Base-by-base conservation (phyloP, 2,888 invertebrate genomes). In the Epistrophe grossulariae region DNA sequence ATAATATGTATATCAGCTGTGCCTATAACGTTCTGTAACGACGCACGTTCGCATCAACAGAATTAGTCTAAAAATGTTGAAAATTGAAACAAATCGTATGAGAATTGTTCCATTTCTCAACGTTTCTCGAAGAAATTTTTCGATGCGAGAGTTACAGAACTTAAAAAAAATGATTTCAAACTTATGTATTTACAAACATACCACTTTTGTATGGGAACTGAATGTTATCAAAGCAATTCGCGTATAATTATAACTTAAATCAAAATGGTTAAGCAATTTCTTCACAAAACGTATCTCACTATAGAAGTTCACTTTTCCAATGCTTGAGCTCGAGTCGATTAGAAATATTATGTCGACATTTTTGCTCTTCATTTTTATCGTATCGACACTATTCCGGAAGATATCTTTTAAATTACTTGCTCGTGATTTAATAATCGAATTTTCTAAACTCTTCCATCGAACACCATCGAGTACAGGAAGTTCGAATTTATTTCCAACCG, bases 321-420 rank as follows among this genome's bases (percentile, higher is more conserved):
- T 95, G 88, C 95, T 95, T 0, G 95, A 95, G n/a, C 96, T 96
- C 15, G 95, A 94, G 89, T 96, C 96, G 60, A 96, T 94, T 60
- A 96, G 92, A 91, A 96, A 96, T 35, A 96, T 94, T 50, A 96
- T 91, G 89, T 96, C 96, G 84, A 95, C 92, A 91, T 93, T 89
- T 74, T 90, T 91, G 71, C 89, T 89, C 74, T 89, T 90, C 73
- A 88, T 89, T 71, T 94, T 93, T 35, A 95, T 91, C n/a, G 91
- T 91, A 73, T 94, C 93, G 3, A 95, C 93, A 88, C 94, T 94
- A 70, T 92, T 92, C 89, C 94, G 94, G 84, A 95, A 93, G 48
- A 83, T 17, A 5, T 79, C 72, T 55, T 87, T 83, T 43, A 87
- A 72, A 31, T 72, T 79, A 62, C 60, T 76, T 31, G 66, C 64